phyloP scores from a whole-genome alignment of 2,888 invertebrate species.

The Drosophila lacicola region DNA sequence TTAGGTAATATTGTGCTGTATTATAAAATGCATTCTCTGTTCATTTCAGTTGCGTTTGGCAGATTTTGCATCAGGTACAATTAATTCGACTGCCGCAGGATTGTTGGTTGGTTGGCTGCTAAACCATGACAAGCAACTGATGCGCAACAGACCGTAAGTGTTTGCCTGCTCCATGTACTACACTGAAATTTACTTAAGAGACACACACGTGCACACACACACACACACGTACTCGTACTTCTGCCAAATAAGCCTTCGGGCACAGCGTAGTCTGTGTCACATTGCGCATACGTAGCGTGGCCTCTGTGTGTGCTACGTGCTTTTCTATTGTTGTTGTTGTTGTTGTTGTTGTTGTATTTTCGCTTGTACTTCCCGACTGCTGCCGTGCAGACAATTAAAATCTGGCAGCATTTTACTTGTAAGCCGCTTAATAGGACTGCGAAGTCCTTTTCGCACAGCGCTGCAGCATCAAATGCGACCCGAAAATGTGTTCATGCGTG shows the following conservation, averaged over 20 bases:
- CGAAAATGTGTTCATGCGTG: constrained; percentile 66
- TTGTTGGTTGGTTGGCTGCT: constrained; percentile 51
- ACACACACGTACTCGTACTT: constrained; percentile 2
- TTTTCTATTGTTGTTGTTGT: constrained; percentile 8
- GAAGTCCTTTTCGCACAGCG: constrained; percentile 56
- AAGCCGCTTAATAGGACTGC: constrained; percentile 83
- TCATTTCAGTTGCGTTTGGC: not conserved
- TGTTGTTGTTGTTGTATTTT: constrained; percentile 31
- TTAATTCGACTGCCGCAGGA: constrained; percentile 56
- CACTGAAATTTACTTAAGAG: constrained; percentile 64
- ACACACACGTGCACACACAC: constrained; percentile 24
- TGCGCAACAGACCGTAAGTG: constrained; percentile 65
- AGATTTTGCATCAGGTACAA: constrained; percentile 33
- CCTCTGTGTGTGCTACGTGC: constrained; percentile 11
- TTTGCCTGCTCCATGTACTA: constrained; percentile 57
- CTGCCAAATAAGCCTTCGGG: constrained; percentile 41
- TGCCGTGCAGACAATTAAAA: constrained; percentile 82
- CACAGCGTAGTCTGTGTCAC: constrained; percentile 24
- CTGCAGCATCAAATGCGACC: constrained; percentile 53
- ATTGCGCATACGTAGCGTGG: constrained; percentile 67
- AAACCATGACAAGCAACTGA: constrained; percentile 66
- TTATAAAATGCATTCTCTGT: not conserved
- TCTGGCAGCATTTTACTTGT: constrained; percentile 83
- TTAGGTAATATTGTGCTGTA: not conserved
- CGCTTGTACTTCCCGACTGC: constrained; percentile 30